Base-by-base conservation (phyloP, 2,888 invertebrate species). In the Ophioninae sp. region DNA sequence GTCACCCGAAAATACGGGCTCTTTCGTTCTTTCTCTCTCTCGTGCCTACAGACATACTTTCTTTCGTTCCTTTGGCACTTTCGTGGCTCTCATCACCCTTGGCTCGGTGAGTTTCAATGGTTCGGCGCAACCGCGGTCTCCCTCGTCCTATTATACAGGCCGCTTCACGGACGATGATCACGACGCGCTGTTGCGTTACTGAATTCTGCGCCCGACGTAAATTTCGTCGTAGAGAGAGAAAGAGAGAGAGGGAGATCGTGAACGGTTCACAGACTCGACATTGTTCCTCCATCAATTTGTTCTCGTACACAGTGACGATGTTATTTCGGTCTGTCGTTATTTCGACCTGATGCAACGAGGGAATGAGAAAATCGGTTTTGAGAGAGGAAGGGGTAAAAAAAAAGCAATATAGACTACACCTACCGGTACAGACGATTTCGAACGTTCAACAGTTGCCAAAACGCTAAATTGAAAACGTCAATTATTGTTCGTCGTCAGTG, bases 1-100 rank as follows among this genome's bases (percentile, higher is more conserved):
- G 92, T 89, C 92, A 90, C 88, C 91, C 92, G 86, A 91, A 92
- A 92, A 92, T 90, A 90, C 88, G 86, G 44, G 87, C 75, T 81
- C 39, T 58, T 77, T 78, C 86, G 65, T 23, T 75, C 76, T 64
- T 67, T 64, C 59, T 10, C 85, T 79, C 77, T 7, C 41, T 10
- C 13, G 13, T 51, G 13, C 51, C 10, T 3, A 51, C 75, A 81
- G 22, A 56, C 51, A 59, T 59, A 73, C 64, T 69, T 71, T 68
- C 81, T 71, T 61, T 78, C 44, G 20, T 61, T 17, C 63, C 41
- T 64, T 64, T 51, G 44, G 30, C 59, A 44, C 13, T 68, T 63
- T 67, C 44, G 37, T 72, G 41, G 59, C 82, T 71, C 72, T 71
- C 69, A 64, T 68, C 69, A 20, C 39, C 44, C 77, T 73, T 85